A percentile compares a stretch with the other conserved stretches of the same genome.
phyloP scores from a whole-genome alignment of 1,140 invertebrate species.

The Drosophila equinoxialis region DNA sequence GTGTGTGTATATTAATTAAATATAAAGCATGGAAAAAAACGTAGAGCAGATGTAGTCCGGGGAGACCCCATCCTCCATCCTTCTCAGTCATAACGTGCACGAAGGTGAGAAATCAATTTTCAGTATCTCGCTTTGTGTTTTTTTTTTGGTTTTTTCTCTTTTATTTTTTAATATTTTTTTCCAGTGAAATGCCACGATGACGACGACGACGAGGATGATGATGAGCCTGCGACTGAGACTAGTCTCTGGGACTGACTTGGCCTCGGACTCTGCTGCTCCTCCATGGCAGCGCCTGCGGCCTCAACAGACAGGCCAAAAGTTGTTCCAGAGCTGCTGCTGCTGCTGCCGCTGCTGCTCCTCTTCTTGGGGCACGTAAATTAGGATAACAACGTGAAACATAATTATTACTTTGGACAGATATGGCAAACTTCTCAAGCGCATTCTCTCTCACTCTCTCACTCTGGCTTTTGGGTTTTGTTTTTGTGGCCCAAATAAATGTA shows the following conservation, averaged over 20 bases:
- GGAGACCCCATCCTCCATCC: conserved; percentile 6
- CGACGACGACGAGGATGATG: conserved; percentile 27
- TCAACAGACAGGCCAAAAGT: conserved; percentile 40
- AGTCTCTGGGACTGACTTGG: conserved; percentile 26
- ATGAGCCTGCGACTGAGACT: conserved; percentile 27
- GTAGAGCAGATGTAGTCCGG: conserved; percentile 25
- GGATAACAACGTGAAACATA: conserved; percentile 82
- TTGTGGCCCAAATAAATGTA: conserved; percentile 81
- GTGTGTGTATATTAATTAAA: conserved; percentile 74
- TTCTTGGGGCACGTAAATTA: conserved; percentile 78
- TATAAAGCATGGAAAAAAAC: conserved; percentile 48
- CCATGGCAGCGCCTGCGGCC: conserved; percentile 36
- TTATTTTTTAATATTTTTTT: conserved; percentile 67
- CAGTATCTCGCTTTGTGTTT: conserved; percentile 78
- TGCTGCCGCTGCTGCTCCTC: conserved; percentile 1
- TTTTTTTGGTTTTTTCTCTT: too few species aligned
- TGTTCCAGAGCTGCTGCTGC: background rate
- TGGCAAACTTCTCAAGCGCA: conserved; percentile 52
- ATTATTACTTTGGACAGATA: conserved; percentile 81
- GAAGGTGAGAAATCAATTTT: conserved; percentile 82
- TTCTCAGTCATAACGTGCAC: conserved; percentile 67
- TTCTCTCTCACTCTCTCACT: conserved; percentile 11
- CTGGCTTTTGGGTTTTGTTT: conserved; percentile 35
- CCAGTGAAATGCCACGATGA: conserved; percentile 72
- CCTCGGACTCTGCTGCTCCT: background rate